A percentile compares a stretch with the other conserved stretches of the same genome.
Evolutionary conservation across 2,797 vertebrate species (phyloP).

Genomic region (Parauchenoglanis ngamensis): DNA sequence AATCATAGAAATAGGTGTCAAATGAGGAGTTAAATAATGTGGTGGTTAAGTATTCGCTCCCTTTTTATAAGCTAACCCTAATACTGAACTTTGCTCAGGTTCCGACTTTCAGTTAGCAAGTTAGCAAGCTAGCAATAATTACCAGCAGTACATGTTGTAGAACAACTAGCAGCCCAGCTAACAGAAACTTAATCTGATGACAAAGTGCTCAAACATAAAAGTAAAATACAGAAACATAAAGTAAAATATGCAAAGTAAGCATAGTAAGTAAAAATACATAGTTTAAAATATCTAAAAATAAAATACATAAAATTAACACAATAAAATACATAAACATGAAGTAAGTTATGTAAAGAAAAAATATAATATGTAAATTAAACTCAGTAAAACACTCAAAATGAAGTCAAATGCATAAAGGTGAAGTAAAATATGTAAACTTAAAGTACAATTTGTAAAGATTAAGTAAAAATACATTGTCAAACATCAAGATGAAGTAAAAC

Average conservation of each 20-base stretch:
- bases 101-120: neutral
- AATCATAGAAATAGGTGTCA: neutral
- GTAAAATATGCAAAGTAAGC: neutral
- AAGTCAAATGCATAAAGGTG: neutral
- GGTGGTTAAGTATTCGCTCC: neutral
- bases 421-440: neutral
- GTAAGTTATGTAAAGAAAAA: no score
- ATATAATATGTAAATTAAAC: neutral
- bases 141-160: neutral
- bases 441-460: neutral
- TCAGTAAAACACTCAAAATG: neutral
- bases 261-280: no score
- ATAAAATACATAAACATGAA: no score
- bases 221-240: neutral
- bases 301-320: no score
- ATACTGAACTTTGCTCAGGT: neutral
- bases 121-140: neutral
- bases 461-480: no score
- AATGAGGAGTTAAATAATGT: no score
- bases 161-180: neutral
- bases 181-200: neutral
- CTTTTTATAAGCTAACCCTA: neutral
- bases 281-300: no score
- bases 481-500: no score
- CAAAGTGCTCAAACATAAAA: neutral